phyloP scores from a whole-genome alignment of 2,888 invertebrate genomes.

The Buathra laborator region DNA sequence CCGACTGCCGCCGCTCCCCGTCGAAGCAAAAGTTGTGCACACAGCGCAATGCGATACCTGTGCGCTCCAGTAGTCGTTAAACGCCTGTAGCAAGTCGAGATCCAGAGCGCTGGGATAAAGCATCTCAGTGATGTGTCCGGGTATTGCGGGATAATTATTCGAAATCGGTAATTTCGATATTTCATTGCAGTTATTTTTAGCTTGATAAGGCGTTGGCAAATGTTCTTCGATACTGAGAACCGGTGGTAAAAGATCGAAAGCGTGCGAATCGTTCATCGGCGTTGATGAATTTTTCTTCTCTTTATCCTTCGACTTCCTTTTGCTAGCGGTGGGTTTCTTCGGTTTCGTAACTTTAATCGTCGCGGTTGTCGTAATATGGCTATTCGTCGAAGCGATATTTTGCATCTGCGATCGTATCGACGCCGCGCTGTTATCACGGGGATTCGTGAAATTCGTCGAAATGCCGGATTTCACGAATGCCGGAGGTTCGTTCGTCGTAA shows the following conservation, averaged over 20 bases:
- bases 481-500: conserved; percentile 34
- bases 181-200: conserved; percentile 20
- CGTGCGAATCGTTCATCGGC: conserved; percentile 15
- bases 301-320: conserved; percentile 54
- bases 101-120: conserved; percentile 84
- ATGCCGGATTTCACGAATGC: background rate
- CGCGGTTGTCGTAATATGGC: conserved; percentile 58
- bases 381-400: conserved; percentile 49
- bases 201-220: conserved; percentile 16
- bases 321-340: conserved; percentile 42
- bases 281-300: background rate
- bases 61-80: conserved; percentile 86
- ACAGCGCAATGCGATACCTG: conserved; percentile 87
- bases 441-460: background rate
- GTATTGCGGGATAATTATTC: conserved; percentile 72
- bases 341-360: conserved; percentile 27
- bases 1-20: conserved; percentile 76
- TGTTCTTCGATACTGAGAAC: conserved; percentile 65
- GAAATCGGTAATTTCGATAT: conserved; percentile 24
- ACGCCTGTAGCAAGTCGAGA: conserved; percentile 85
- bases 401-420: conserved; percentile 60
- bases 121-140: conserved; percentile 83
- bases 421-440: conserved; percentile 50
- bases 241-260: conserved; percentile 62
- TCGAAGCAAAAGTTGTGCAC: conserved; percentile 86